phyloP scores from a whole-genome alignment of 2,113 vertebrate species.

The Phrynocephalus versicolor region DNA sequence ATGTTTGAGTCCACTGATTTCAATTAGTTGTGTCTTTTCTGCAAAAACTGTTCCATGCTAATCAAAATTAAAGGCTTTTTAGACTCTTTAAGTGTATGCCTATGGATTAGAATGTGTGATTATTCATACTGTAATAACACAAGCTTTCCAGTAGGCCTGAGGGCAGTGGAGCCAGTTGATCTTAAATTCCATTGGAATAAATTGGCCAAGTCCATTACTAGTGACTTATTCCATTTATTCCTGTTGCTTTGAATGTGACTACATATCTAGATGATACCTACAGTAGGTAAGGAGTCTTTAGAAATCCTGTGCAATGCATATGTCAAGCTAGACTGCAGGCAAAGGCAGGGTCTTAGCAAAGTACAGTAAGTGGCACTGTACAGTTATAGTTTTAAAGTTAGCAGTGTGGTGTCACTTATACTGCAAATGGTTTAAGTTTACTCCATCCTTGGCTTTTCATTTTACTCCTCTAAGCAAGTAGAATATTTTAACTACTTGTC shows the following conservation, averaged over 20 bases:
- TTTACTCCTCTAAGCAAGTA: neutral
- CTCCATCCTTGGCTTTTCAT: neutral
- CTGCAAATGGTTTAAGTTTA: neutral
- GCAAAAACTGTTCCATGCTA: neutral
- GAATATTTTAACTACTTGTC: neutral
- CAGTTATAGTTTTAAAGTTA: neutral
- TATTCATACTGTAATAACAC: neutral
- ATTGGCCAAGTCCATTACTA: neutral
- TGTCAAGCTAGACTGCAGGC: neutral
- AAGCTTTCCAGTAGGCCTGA: neutral
- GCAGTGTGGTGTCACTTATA: neutral
- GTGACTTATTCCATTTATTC: neutral
- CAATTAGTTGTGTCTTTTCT: neutral
- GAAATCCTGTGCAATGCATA: neutral
- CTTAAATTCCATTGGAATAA: neutral
- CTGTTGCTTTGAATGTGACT: neutral
- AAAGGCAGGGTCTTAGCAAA: neutral
- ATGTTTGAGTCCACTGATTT: neutral
- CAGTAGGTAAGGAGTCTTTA: neutral
- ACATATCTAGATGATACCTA: neutral
- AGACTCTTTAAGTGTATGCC: neutral
- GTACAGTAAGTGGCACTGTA: neutral
- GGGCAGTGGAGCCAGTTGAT: neutral
- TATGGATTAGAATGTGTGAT: neutral
- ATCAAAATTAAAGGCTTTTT: neutral